A percentile compares a stretch with the other conserved stretches of the same genome.
These are phyloP conservation scores for Eulithis prunata DNA, from an alignment of 2,888 invertebrate genomes.

Conservation along the genomic window DNA sequence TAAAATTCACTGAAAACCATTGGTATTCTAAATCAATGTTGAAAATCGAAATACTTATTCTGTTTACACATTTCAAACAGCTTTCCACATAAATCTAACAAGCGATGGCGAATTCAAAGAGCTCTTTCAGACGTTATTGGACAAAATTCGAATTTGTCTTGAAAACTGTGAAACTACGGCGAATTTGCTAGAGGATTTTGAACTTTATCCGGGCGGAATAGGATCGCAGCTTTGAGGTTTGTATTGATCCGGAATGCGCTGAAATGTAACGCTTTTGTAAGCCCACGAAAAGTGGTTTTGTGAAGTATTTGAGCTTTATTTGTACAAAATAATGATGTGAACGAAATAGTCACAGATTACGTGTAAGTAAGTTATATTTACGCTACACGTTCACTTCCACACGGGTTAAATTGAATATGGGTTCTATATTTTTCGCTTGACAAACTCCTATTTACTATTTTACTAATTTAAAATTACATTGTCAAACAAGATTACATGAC, in stretches of 20 bases:
- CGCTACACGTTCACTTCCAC: no score
- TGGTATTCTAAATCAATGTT: not conserved
- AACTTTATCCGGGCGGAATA: constrained; percentile 42
- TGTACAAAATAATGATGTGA: not conserved
- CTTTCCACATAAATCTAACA: constrained; percentile 15
- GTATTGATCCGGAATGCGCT: constrained; percentile 43
- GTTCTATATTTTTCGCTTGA: no score
- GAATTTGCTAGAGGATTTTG: constrained; percentile 38
- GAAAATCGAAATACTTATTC: not conserved
- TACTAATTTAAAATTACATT: no score
- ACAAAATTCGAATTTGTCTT: constrained; percentile 29
- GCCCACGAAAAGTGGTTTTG: constrained; percentile 26
- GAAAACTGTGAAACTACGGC: constrained; percentile 26
- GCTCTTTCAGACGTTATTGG: constrained; percentile 11
- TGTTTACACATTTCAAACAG: constrained; percentile 17
- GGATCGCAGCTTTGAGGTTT: constrained; percentile 31
- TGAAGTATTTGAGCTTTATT: constrained; percentile 3
- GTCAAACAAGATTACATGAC: no score
- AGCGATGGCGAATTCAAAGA: constrained; percentile 12
- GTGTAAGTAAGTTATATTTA: no score
- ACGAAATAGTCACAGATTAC: not conserved
- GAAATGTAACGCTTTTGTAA: constrained; percentile 37
- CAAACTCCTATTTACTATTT: no score
- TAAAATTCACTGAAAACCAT: not conserved
- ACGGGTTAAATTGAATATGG: no score